phyloP scores from a whole-genome alignment of 2,113 vertebrate species.

The Notothenia coriiceps region DNA sequence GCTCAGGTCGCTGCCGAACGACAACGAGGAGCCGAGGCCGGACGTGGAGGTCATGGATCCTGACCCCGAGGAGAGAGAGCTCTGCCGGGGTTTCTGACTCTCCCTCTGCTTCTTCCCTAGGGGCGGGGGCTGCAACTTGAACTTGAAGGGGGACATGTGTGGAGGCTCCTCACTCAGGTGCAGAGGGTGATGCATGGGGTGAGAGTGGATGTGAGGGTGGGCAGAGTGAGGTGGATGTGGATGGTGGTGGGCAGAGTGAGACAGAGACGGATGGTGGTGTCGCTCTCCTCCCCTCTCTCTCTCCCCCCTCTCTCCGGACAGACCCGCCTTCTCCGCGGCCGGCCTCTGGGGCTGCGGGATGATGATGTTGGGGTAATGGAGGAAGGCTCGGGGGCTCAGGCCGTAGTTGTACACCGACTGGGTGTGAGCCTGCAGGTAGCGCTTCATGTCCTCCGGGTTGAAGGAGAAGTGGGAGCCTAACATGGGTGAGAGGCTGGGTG shows the following conservation, averaged over 20 bases:
- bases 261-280: conserved; percentile 72
- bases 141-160: conserved; percentile 90
- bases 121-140: conserved; percentile 93
- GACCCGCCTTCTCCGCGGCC: conserved; percentile 74
- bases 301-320: conserved; percentile 63
- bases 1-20: conserved; percentile 84
- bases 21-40: conserved; percentile 83
- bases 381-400: conserved; percentile 92
- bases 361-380: conserved; percentile 91
- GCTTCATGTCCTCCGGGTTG: conserved; percentile 94
- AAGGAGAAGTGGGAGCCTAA: conserved; percentile 93
- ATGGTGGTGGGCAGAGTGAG: conserved; percentile 73
- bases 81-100: conserved; percentile 69
- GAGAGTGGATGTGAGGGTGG: conserved; percentile 74
- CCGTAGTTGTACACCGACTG: conserved; percentile 95
- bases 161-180: conserved; percentile 81
- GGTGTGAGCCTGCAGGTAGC: conserved; percentile 93
- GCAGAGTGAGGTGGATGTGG: conserved; percentile 71
- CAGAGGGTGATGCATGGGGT: conserved; percentile 78
- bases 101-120: conserved; percentile 89
- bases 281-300: conserved; percentile 69
- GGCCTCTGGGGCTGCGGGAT: conserved; percentile 91
- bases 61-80: conserved; percentile 81
- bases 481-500: conserved; percentile 92
- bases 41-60: conserved; percentile 81